Evolutionary conservation across 2,113 vertebrate genomes (phyloP).

Genomic region (Apaloderma vittatum): DNA sequence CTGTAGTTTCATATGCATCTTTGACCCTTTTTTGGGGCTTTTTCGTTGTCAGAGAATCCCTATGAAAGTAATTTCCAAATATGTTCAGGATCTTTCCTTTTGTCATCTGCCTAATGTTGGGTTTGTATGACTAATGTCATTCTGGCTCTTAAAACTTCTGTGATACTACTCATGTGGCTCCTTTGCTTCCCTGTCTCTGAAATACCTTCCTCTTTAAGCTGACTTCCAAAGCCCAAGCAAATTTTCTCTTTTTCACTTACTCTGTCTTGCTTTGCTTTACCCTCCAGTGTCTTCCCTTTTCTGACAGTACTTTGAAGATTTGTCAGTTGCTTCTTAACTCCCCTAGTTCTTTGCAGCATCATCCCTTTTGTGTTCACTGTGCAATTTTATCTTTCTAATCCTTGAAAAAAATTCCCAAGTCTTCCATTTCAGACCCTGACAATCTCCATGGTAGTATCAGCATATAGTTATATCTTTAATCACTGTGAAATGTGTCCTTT

Average conservation of each 20-base stretch:
- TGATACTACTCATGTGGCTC: neutral
- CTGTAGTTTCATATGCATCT: neutral
- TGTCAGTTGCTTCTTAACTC: neutral
- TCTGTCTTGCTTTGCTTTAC: neutral
- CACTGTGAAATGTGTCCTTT: neutral
- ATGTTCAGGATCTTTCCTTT: neutral
- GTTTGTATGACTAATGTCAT: neutral
- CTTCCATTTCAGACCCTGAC: conserved; percentile 9
- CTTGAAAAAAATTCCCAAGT: neutral
- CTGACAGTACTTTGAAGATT: neutral
- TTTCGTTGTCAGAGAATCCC: neutral
- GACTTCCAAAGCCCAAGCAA: neutral
- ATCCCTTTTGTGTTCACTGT: neutral
- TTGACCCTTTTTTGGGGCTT: neutral
- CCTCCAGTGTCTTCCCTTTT: neutral
- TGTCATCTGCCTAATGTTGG: neutral
- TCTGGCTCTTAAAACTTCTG: neutral
- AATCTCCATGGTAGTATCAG: neutral
- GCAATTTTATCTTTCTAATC: conserved; percentile 10
- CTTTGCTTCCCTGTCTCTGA: neutral
- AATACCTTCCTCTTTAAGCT: neutral
- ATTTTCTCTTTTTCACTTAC: neutral
- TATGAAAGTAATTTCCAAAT: neutral
- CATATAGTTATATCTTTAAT: neutral
- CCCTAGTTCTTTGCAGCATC: neutral